Conservation (phyloP, 2,888 invertebrate genomes). For the Cyaniris semiargus region DNA sequence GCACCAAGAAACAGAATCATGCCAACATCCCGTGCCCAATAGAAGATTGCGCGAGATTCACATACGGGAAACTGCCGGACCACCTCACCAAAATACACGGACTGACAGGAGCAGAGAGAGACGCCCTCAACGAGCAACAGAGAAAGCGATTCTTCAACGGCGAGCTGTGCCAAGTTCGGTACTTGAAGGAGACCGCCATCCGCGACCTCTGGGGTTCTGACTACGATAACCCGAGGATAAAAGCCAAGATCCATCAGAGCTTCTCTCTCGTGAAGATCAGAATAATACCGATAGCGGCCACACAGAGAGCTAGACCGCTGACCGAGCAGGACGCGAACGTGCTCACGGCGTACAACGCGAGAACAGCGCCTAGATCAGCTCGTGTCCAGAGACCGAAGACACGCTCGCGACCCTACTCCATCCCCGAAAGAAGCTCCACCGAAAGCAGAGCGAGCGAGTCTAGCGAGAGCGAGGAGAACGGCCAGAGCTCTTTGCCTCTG, state of each 20-base stretch:
- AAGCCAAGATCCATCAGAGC: conserved; percentile 75
- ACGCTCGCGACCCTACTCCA: conserved; percentile 65
- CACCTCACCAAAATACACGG: conserved; percentile 77
- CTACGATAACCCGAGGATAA: conserved; percentile 73
- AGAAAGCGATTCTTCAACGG: conserved; percentile 77
- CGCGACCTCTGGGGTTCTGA: conserved; percentile 75
- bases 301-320: conserved; percentile 69
- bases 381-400: conserved; percentile 64
- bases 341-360: conserved; percentile 74
- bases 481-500: conserved; percentile 63
- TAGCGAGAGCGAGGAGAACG: conserved; percentile 71
- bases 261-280: conserved; percentile 74
- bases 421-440: conserved; percentile 57
- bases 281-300: conserved; percentile 73
- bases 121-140: conserved; percentile 75
- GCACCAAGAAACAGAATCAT: conserved; percentile 78
- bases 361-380: conserved; percentile 71
- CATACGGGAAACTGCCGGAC: conserved; percentile 76
- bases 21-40: conserved; percentile 78
- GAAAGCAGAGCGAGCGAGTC: conserved; percentile 71
- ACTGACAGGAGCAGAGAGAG: conserved; percentile 72
- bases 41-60: conserved; percentile 76
- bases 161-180: conserved; percentile 76
- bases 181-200: conserved; percentile 76
- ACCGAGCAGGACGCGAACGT: conserved; percentile 78